Base-by-base conservation (phyloP, 2,888 invertebrate genomes). In the Drosophila quasianomalipes region DNA sequence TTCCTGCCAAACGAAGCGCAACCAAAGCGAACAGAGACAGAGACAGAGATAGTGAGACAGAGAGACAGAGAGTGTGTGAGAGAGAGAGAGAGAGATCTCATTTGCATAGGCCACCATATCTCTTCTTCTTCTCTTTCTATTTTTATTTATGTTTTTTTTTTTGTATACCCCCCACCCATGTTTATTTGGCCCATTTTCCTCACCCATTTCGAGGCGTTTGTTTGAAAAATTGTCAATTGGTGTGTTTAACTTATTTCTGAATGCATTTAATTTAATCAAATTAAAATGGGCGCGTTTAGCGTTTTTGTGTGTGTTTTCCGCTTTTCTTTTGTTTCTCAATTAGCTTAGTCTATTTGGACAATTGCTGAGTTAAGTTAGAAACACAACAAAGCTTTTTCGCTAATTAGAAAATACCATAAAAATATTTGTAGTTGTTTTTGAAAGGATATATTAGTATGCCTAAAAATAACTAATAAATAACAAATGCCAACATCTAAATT, bases 41-140 rank as follows among this genome's bases (percentile, higher is more conserved):
- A 28, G 3, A 28, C 0, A 35, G 12, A n/a, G 19, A 30, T 0
- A 2, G 10, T 2, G 6, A 5, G 22, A 1, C 5, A 1, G 41
- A 0, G 41, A 2, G n/a, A 1, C n/a, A 0, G 7, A 19, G 37
- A 39, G 37, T 0, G 37, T 7, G 37, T 7, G 37, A 10, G 41
- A 2, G 22, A 10, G 9, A 26, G 19, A 35, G 22, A 37, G 26
- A 14, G 3, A 3, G 7, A 22, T 1, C 85, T 89, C 85, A 91
- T 91, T 91, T 92, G 83, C 92, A 91, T 92, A 88, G 83, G 80
- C 87, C 85, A 84, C 85, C 91, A 91, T 91, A 76, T 75, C 80
- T 81, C 47, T 47, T 47, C 26, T 47, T 47, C 47, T 47, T 47
- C 22, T 2, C 26, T 64, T 16, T 47, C 35, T 37, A 19, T 22